Conservation (phyloP, 2,113 vertebrate species). For the Myodes glareolus region DNA sequence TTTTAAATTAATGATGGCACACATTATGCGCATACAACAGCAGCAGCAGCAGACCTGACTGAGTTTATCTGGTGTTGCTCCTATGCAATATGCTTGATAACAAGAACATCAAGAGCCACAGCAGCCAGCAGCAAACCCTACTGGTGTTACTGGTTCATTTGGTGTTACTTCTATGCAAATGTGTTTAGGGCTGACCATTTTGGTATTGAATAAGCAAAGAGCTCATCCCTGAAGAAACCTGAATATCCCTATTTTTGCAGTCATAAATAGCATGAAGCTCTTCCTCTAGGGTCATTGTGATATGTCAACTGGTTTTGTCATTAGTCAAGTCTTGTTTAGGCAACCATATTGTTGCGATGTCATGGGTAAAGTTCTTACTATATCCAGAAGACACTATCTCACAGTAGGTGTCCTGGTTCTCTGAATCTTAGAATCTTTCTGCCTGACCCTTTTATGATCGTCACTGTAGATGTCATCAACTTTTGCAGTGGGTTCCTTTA, state of each 20-base stretch:
- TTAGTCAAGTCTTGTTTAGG: background rate
- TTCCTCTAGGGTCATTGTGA: background rate
- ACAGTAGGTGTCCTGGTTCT: background rate
- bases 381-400: background rate
- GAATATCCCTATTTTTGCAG: background rate
- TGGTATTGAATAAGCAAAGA: background rate
- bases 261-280: background rate
- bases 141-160: background rate
- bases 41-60: background rate
- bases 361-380: background rate
- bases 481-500: background rate
- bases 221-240: background rate
- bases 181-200: background rate
- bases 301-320: background rate
- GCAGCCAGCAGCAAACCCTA: background rate
- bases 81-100: background rate
- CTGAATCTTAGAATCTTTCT: background rate
- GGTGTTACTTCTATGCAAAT: background rate
- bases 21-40: background rate
- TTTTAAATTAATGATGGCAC: background rate
- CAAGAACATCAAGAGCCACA: too few relatives aligned
- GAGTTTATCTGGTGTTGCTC: background rate
- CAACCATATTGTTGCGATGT: background rate
- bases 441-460: too few relatives aligned
- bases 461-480: background rate